Evolutionary conservation across 2,113 vertebrate species (phyloP), one percentile per base, ranked within the genome.

Genomic region (Dipodomys ordii): DNA sequence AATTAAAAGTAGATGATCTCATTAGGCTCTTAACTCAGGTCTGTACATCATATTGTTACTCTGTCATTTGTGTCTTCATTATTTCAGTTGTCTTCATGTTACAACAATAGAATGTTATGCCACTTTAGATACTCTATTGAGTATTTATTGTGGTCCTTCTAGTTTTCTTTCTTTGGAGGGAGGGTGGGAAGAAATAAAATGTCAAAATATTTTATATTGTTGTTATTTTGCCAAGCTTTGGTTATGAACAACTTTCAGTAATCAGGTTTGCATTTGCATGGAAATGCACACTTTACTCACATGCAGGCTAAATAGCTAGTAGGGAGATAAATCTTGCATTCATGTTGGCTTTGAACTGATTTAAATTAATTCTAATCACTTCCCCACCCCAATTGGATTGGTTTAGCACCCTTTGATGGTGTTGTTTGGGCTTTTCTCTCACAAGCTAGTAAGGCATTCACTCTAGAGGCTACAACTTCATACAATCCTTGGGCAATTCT

Each of bases 401-500:
- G 44, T 92, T 96, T 92, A 88, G 68, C 71, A 90, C 71, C 71
- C 96, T 97, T 95, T 94, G 97, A 97, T 96, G 71, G 94, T 95
- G 90, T 95, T 96, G 90, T 97, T 94, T 89, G 81, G 96, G 90
- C 95, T 96, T 95, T 94, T 92, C 95, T 97, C 96, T 96, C 97
- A 97, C 87, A 97, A 97, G 96, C 92, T 97, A 97, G 96, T 97
- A 90, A 97, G 64, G 60, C 81, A 92, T 95, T 97, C 94, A 90
- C 89, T 95, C 91, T 79, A 88, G 62, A 49, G 87, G 82, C 94
- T 71, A 95, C 93, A 90, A 94, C 92, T 80, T 92, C 93, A 90
- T 83, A 88, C 93, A 97, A 96, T 96, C 93, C 96, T 95, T 77
- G 83, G 80, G 90, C 87, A 83, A 95, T 94, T 96, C 97, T 97